Base-by-base conservation (phyloP, 2,113 vertebrate genomes). In the Bolborhynchus lineola region DNA sequence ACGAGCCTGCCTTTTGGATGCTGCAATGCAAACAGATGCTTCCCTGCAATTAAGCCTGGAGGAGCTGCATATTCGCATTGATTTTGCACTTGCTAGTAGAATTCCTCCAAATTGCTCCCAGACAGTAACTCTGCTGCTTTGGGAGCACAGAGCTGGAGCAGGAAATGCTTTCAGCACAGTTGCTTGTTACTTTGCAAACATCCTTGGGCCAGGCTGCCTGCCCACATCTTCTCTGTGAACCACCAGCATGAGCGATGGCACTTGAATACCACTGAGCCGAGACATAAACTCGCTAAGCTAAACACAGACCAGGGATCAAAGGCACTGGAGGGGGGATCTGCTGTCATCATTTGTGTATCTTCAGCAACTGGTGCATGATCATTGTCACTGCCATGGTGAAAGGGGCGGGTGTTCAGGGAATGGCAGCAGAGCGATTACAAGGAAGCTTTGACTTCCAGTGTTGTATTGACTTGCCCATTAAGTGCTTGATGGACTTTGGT, bases 401-500 rank as follows among this genome's bases (percentile, higher is more conserved):
- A 86, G 90, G 78, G 70, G 62, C 24, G 91, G 92, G 78, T 25
- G 18, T 16, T 55, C 26, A 1, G 63, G 92, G 85, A 92, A 42
- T 82, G 31, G 23, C 0, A 5, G 78, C 75, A 69, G 8, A 6
- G 52, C 1, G 7, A 63, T 63, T 16, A 50, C 53, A 24, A 50
- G 63, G 70, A 28, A 82, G 78, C 46, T 77, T n/a, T 53, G 39
- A 29, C 77, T 85, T 17, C 17, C 49, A 8, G 75, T 1, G 49
- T 1, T 94, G 93, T 24, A 21, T 13, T 0, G 15, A 55, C 92
- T 94, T 93, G 91, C 86, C 72, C 15, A 7, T 65, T 46, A 50
- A 90, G 67, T 6, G 39, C 79, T 53, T 83, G 85, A 88, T 83
- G 88, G 93, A 87, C 71, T 85, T 77, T 2, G 78, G 75, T 50